Evolutionary conservation across 2,113 vertebrate species (phyloP), one percentile per base, ranked within the genome.

Genomic region (Neogale vison): DNA sequence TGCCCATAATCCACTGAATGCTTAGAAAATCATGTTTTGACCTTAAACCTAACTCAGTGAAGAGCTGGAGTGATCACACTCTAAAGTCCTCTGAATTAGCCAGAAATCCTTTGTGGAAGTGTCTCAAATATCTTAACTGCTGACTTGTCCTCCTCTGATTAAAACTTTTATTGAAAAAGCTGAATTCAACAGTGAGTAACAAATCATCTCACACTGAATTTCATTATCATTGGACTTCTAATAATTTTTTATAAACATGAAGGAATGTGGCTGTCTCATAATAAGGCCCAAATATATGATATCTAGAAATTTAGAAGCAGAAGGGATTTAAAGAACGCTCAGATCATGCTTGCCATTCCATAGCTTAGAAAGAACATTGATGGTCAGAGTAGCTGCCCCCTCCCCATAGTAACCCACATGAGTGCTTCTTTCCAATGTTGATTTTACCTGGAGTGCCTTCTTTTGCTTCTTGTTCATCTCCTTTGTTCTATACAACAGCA

Each of bases 1-100:
- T 92, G 39, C 29, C 47, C 63, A 79, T 13, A 69, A 34, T 80
- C 4, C 63, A 39, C 20, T 50, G n/a, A 86, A 50, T 87, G 11
- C 76, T 93, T 84, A 36, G 42, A 57, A 92, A 96, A 90, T 74
- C 15, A 20, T 80, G 34, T 31, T 92, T 97, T 79, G 12, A 69
- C 83, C 59, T 69, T 94, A 86, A 94, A 74, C 57, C 89, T 45
- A 72, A 61, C 29, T 85, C 79, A 55, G 23, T 55, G 47, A 61
- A 90, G n/a, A 97, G 55, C 26, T 74, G 3, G 31, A 45, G 10
- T 74, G 36, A 76, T 80, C 13, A 55, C 24, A 34, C 12, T 65
- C 15, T 23, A 11, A 74, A 83, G 36, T 88, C 20, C 17, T 92
- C 50, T 36, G n/a, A 85, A 50, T 90, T 83, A 88, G 50, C 14